Evolutionary conservation across 2,888 invertebrate species (phyloP), one percentile per base, ranked within the genome.

Genomic region (Prionchulus punctatus): DNA sequence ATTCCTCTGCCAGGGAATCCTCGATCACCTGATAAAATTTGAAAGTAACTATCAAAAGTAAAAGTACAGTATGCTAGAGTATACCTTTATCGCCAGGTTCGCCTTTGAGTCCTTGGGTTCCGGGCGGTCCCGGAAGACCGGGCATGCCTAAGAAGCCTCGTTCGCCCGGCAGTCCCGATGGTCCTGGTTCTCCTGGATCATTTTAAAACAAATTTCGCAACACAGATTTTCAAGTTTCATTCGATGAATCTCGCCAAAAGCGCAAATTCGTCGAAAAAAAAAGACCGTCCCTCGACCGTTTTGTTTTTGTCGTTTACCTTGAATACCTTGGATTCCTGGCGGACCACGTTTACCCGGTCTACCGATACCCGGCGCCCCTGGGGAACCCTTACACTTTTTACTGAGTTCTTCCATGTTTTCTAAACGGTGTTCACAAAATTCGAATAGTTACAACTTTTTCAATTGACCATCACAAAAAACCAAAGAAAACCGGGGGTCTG

Each of bases 121-220:
- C 53, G 3, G 7, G 31, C 43, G 43, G 4, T n/a, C 54, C 54
- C 18, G 54, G 54, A 25, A 54, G 21, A 7, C 54, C 54, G 7
- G 54, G 54, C 54, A 54, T 21, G 4, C 54, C 54, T 23, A 54
- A 51, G 50, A 26, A 54, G 3, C 54, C 54, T 43, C 54, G 7
- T 18, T 43, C 45, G 12, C 54, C 54, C 7, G 54, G 54, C 26
- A 28, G 25, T 12, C 54, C 54, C n/a, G 48, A 26, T 28, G 4
- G n/a, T 12, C 54, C 54, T 23, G 54, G 48, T 30, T 54, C 54
- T 3, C 54, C 54, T 54, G 27, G 36, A 53, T 42, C 27, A 25
- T 7, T 12, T 7, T 7, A 21, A 7, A 48, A 7, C n/a, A n/a
- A n/a, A n/a, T n/a, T n/a, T n/a, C n/a, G n/a, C n/a, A n/a, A n/a